These are phyloP conservation scores for Brachyrhaphis roseni DNA, from an alignment of 2,797 vertebrate genomes.

Conservation along the genomic window DNA sequence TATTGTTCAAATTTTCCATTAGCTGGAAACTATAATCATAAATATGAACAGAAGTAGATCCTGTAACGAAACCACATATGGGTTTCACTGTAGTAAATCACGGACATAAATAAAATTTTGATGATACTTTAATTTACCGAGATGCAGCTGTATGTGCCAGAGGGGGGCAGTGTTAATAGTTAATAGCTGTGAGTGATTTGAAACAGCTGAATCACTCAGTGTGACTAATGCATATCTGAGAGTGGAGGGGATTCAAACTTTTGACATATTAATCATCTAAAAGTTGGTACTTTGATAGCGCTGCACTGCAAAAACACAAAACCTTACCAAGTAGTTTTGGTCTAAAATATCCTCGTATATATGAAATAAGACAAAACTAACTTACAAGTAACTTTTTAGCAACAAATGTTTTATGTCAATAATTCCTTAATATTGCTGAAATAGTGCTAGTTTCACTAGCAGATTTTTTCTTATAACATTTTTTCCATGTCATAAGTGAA, in stretches of 20 bases:
- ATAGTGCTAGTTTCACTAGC: no score
- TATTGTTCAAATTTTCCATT: not conserved
- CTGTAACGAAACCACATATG: not conserved
- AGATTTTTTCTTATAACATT: no score
- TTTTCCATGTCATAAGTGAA: no score
- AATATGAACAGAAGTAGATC: not conserved
- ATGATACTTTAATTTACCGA: not conserved
- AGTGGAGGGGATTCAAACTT: not conserved
- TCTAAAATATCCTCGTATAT: no score
- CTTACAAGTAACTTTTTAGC: no score
- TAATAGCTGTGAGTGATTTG: slow-evolving; percentile 22
- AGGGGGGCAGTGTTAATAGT: slow-evolving; percentile 72
- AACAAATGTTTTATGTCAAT: no score
- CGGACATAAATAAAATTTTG: not conserved
- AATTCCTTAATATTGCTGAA: no score
- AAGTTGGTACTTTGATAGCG: not conserved
- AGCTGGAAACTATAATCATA: not conserved
- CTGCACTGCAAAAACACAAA: no score
- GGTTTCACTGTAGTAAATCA: not conserved
- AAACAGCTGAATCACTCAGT: slow-evolving; percentile 28
- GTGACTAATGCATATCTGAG: not conserved
- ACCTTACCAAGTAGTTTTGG: no score
- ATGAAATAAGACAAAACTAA: no score
- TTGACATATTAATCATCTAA: not conserved
- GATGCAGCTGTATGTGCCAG: slow-evolving; percentile 36